Evolutionary conservation across 1,140 invertebrate species (phyloP), one percentile per base, ranked within the genome.

Genomic region (Lordiphosa stackelbergi): DNA sequence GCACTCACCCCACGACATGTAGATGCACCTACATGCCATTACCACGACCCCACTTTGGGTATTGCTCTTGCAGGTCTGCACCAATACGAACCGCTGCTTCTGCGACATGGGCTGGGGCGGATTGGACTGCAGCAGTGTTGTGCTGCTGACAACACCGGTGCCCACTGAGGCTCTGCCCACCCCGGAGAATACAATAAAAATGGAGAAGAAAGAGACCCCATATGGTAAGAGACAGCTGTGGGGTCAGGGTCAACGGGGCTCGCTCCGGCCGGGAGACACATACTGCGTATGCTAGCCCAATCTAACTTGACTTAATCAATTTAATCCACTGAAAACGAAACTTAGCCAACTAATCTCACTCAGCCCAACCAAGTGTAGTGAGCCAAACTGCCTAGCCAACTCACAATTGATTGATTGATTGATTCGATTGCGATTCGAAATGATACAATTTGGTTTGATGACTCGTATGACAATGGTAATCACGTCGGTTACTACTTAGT

Each of bases 51-150:
- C 36, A 41, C 37, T 69, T 47, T 55, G 45, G 42, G 40, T 49
- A 56, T 59, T 53, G 9, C 31, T 34, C 35, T 69, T 53, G 46
- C 89, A 98, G 96, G 92, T 94, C 43, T 99, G 98, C 88, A 97
- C 97, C 2, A 98, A 98, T 87, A 89, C 92, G 37, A 97, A 97
- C 88, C 94, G 93, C 65, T 99, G 98, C 88, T 94, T 95, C 85
- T 99, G 98, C 90, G 90, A 95, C 73, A 88, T 89, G 47, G 96
- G 96, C 45, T 99, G 95, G 96, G 92, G 91, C 28, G 96, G 96
- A 16, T 88, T 91, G 2, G 96, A 98, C 89, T 99, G 97, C 89
- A 96, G 95, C 37, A 91, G 94, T 57, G 90, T 91, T 66, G 91
- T 93, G 63, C 90, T 93, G 69, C 90, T 93, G 38, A 90, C 92